Percentiles rank a stretch among this genome's conserved stretches.
phyloP scores from a whole-genome alignment of 2,888 invertebrate species.

The Xestia rhomboidea region DNA sequence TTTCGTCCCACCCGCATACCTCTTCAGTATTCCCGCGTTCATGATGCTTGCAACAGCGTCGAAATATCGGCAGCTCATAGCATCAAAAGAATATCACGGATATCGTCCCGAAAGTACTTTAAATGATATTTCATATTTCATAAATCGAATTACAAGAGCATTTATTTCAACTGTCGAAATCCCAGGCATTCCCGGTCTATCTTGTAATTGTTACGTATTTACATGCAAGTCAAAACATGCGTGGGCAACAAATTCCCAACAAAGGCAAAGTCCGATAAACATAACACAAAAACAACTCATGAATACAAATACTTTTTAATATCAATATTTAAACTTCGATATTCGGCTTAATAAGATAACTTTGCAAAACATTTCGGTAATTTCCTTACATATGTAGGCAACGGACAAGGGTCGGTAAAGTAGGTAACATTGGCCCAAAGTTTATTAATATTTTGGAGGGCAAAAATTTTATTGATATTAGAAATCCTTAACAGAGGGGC shows the following conservation, averaged over 20 bases:
- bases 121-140: not conserved
- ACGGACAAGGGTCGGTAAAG: conserved; percentile 54
- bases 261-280: not conserved
- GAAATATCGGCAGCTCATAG: no score
- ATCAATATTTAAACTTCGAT: conserved; percentile 42
- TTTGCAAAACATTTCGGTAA: conserved; percentile 59
- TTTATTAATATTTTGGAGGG: conserved; percentile 62
- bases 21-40: no score
- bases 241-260: not conserved
- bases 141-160: not conserved
- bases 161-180: not conserved
- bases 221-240: conserved; percentile 4
- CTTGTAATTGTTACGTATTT: not conserved
- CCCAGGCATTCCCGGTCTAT: not conserved
- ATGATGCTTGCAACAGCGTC: no score
- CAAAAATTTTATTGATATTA: conserved; percentile 58
- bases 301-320: conserved; percentile 48
- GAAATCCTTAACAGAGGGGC: conserved; percentile 47
- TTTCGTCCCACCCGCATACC: no score
- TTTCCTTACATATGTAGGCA: conserved; percentile 49
- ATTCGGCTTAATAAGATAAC: conserved; percentile 52
- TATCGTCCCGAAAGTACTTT: no score
- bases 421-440: conserved; percentile 49
- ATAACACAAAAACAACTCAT: conserved; percentile 31
- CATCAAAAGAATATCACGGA: no score